phyloP scores from a whole-genome alignment of 2,113 vertebrate species.

The Tringa solitaria region DNA sequence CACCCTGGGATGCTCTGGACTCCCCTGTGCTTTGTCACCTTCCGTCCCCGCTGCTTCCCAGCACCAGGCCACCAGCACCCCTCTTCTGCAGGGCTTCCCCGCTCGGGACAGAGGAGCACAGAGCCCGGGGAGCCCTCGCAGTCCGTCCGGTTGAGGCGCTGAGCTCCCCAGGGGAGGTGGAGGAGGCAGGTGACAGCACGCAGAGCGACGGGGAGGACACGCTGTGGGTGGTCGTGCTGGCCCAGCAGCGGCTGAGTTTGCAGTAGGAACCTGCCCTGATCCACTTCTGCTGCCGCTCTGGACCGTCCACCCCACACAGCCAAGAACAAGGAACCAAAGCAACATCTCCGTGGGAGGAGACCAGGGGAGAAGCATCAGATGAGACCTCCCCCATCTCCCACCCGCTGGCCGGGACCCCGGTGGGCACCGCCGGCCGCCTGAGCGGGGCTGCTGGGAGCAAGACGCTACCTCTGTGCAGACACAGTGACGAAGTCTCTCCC shows the following conservation, averaged over 20 bases:
- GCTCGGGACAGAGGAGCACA: not conserved
- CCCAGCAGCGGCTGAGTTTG: not conserved
- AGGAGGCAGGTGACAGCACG: not conserved
- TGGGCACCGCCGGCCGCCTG: not conserved
- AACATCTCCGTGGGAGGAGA: not conserved
- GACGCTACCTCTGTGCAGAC: not conserved
- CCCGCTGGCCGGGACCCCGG: not conserved
- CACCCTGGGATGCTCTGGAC: fast-evolving
- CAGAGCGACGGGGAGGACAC: fast-evolving
- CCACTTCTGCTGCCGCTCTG: not conserved
- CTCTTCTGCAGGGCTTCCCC: not conserved
- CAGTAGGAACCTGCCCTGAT: not conserved
- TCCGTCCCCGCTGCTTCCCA: fast-evolving
- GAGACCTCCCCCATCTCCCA: not conserved
- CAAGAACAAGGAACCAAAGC: not conserved
- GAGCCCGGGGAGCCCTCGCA: not conserved
- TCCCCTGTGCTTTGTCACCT: not conserved
- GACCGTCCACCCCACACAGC: not conserved
- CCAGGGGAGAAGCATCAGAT: not conserved
- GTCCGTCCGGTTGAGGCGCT: not conserved
- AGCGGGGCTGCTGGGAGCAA: not conserved
- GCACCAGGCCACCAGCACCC: not conserved
- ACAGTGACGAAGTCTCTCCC: not conserved
- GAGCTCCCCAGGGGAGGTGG: not conserved
- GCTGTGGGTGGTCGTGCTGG: fast-evolving